These are phyloP conservation scores for Synergus umbraculus DNA, from an alignment of 2,888 invertebrate genomes.

Conservation along the genomic window DNA sequence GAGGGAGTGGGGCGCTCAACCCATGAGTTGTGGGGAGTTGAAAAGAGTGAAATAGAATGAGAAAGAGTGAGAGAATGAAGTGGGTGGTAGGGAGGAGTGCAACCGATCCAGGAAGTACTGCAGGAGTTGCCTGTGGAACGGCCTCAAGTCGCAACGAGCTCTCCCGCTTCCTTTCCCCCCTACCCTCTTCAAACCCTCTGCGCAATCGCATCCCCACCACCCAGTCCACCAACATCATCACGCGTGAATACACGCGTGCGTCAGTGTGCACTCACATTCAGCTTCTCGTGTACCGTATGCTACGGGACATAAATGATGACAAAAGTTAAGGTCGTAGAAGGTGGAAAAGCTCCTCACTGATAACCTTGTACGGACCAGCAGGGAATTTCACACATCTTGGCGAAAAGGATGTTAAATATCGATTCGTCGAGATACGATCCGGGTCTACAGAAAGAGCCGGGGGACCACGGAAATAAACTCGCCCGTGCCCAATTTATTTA, in stretches of 20 bases:
- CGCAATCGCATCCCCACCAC: conserved; percentile 29
- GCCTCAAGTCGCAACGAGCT: conserved; percentile 49
- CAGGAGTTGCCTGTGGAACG: conserved; percentile 45
- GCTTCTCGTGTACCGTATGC: conserved; percentile 51
- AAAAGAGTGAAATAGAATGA: background rate
- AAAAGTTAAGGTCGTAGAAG: conserved; percentile 58
- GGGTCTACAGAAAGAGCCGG: background rate
- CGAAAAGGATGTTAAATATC: background rate
- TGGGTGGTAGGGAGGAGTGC: conserved; percentile 16
- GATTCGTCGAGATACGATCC: background rate
- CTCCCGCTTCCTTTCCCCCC: conserved; percentile 27
- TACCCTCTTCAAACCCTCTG: conserved; percentile 16
- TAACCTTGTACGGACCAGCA: conserved; percentile 50
- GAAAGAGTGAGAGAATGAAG: conserved; percentile 9
- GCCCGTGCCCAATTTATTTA: conserved; percentile 37
- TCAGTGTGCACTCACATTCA: conserved; percentile 42
- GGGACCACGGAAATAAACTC: conserved; percentile 40
- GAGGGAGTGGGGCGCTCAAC: background rate
- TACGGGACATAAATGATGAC: conserved; percentile 45
- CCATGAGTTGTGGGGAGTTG: background rate
- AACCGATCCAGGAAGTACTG: conserved; percentile 50
- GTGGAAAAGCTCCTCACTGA: conserved; percentile 54
- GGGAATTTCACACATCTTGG: background rate
- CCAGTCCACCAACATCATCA: background rate
- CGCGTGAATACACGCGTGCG: conserved; percentile 22